Percentiles rank a stretch among this genome's conserved stretches.
phyloP scores from a whole-genome alignment of 1,140 invertebrate species.

The Drosophila sechellia region DNA sequence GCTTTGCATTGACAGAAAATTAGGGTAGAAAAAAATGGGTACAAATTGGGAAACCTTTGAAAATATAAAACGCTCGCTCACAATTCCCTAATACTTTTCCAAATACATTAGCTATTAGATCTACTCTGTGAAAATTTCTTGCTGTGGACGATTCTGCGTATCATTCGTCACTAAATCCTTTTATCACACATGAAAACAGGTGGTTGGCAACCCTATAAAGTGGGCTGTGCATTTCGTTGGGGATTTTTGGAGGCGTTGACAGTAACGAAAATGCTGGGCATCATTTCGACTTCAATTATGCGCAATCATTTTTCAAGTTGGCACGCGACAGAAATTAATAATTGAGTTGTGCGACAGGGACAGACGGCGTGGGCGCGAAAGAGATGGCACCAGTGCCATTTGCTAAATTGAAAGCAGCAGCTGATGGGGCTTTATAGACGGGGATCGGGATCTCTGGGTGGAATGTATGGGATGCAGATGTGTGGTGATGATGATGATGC shows the following conservation, averaged over 20 bases:
- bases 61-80: not conserved
- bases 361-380: not conserved
- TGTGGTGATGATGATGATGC: slow-evolving; percentile 16
- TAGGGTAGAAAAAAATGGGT: not conserved
- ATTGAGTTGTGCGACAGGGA: slow-evolving; percentile 51
- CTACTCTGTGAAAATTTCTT: not conserved
- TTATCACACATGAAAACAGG: slow-evolving; percentile 4
- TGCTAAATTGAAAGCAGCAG: slow-evolving; percentile 73
- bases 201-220: not conserved
- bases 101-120: too few relatives aligned
- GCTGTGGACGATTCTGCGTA: not conserved
- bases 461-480: not conserved
- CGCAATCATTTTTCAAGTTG: slow-evolving; percentile 79
- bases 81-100: too few relatives aligned
- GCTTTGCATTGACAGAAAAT: not conserved
- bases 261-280: slow-evolving; percentile 65
- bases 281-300: slow-evolving; percentile 82
- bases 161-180: slow-evolving; percentile 11
- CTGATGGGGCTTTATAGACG: not conserved
- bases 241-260: slow-evolving; percentile 30
- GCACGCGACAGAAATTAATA: slow-evolving; percentile 82
- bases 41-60: not conserved
- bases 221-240: not conserved
- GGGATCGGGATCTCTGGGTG: not conserved
- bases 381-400: slow-evolving; percentile 51